Evolutionary conservation across 2,797 vertebrate species (phyloP).

Genomic region (Phalloptychus januarius): DNA sequence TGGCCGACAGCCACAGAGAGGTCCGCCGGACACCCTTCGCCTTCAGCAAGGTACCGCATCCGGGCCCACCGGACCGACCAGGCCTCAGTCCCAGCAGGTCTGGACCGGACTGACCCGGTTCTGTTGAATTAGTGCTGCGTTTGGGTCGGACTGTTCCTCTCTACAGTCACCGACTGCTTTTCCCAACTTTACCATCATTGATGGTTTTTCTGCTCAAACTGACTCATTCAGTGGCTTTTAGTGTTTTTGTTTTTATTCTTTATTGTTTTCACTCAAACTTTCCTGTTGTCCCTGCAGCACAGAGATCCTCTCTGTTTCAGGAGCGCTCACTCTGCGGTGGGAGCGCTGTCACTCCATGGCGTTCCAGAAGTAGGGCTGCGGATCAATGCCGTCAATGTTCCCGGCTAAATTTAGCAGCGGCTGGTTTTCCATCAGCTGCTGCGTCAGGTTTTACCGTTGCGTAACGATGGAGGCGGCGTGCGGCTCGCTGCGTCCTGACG

Average conservation of each 20-base stretch:
- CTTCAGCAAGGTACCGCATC: conserved; percentile 77
- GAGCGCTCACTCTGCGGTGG: conserved; percentile 4
- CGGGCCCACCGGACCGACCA: no score
- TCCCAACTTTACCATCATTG: no score
- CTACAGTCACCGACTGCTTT: no score
- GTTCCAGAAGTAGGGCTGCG: conserved; percentile 60
- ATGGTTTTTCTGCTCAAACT: no score
- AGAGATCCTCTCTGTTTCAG: neutral
- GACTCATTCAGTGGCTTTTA: neutral
- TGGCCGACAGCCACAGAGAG: conserved; percentile 72
- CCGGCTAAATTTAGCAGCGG: conserved; percentile 67
- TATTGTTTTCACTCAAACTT: neutral
- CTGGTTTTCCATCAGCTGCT: conserved; percentile 51
- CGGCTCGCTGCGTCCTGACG: neutral
- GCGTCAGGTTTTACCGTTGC: conserved; percentile 29
- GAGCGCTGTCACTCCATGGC: conserved; percentile 19
- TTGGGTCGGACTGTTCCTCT: no score
- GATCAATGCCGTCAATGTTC: conserved; percentile 71
- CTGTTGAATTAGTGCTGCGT: no score
- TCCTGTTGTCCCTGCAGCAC: neutral
- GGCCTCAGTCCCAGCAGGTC: no score
- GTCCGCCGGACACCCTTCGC: conserved; percentile 74
- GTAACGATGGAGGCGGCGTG: neutral
- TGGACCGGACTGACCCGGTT: no score
- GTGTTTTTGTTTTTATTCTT: no score